A percentile compares a stretch with the other conserved stretches of the same genome.
Evolutionary conservation across 2,888 invertebrate species (phyloP).

Genomic region (Eueremaeus valkanovi): DNA sequence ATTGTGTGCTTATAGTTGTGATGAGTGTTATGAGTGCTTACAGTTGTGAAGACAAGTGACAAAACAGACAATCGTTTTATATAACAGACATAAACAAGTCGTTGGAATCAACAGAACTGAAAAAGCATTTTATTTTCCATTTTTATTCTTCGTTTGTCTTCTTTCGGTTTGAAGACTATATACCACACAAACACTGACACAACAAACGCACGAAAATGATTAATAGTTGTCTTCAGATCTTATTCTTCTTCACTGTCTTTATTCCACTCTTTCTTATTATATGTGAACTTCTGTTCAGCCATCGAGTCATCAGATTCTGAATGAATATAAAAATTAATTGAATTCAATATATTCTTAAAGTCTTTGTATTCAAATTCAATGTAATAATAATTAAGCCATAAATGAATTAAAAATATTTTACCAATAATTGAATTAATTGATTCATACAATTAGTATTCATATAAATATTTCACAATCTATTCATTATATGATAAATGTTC

Average conservation of each 20-base stretch:
- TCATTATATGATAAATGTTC: too few species aligned
- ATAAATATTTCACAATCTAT: too few species aligned
- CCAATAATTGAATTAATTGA: too few species aligned
- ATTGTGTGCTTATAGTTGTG: neutral
- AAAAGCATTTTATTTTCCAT: neutral
- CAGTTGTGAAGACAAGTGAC: neutral
- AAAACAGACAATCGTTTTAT: neutral
- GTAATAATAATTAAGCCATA: too few species aligned
- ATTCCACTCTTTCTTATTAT: too few species aligned
- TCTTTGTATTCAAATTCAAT: neutral
- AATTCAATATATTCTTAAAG: neutral
- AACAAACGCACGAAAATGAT: neutral
- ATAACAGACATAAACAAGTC: neutral
- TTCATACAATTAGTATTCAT: too few species aligned
- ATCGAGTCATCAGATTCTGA: neutral
- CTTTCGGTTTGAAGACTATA: too few species aligned
- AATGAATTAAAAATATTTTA: too few species aligned
- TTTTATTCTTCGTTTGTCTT: neutral
- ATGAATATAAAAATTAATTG: neutral
- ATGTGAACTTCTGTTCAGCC: neutral
- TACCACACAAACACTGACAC: neutral
- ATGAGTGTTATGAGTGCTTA: neutral
- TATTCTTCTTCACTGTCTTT: neutral
- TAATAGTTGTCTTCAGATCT: slow-evolving; percentile 4
- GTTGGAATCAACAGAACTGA: neutral